Evolutionary conservation across 2,888 invertebrate species (phyloP).

Genomic region (Dicycla oo): DNA sequence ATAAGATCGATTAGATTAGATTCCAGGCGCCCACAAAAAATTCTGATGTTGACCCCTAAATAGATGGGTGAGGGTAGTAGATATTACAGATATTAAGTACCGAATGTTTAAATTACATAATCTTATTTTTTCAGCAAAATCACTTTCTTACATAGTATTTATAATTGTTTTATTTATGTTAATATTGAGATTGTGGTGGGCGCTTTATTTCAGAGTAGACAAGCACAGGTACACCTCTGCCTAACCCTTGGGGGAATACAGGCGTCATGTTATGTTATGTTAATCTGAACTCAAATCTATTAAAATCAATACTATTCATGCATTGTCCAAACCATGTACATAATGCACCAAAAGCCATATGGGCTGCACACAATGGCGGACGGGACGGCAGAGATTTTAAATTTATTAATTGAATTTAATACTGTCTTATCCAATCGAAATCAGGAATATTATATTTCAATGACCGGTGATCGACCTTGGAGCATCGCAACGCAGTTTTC

Average conservation of each 20-base stretch:
- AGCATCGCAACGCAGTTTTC: too few relatives aligned
- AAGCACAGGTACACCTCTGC: too few relatives aligned
- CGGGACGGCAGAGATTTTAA: too few relatives aligned
- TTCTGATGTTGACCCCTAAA: slow-evolving; percentile 16
- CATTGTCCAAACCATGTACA: neutral
- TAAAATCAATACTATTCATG: neutral
- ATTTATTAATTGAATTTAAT: too few relatives aligned
- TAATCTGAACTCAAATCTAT: neutral
- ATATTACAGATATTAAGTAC: neutral
- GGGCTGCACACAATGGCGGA: too few relatives aligned
- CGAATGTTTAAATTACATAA: neutral
- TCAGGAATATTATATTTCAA: too few relatives aligned
- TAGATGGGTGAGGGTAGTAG: slow-evolving; percentile 7
- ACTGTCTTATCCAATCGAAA: too few relatives aligned
- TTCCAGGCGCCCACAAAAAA: slow-evolving; percentile 17
- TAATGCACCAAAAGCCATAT: too few relatives aligned
- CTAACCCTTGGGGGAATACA: neutral
- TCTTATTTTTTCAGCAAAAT: neutral
- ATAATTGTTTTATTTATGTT: neutral
- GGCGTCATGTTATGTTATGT: neutral
- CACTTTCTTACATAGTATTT: neutral
- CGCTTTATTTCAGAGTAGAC: too few relatives aligned
- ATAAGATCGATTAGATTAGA: too few relatives aligned
- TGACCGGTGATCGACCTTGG: too few relatives aligned
- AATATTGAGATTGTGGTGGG: too few relatives aligned